Base-by-base conservation (phyloP, 2,888 invertebrate genomes). In the Tetranychus truncatus region DNA sequence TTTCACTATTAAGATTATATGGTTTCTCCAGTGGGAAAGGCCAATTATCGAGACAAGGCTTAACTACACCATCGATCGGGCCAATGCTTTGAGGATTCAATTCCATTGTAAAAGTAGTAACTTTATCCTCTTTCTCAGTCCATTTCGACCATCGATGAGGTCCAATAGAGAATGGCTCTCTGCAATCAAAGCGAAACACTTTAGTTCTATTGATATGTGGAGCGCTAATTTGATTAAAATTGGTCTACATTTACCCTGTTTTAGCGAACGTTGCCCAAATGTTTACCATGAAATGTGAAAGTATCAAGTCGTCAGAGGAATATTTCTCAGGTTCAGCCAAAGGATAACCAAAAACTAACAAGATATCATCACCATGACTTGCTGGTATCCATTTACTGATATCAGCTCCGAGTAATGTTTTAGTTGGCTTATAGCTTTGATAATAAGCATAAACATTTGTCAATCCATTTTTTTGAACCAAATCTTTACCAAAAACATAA, bases 181-280 rank as follows among this genome's bases (percentile, higher is more conserved):
- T 69, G 69, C 11, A 69, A 69, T 20, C 8, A 69, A 69, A n/a
- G 0, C n/a, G n/a, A n/a, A n/a, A n/a, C n/a, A n/a, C n/a, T n/a
- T n/a, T n/a, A n/a, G n/a, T n/a, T n/a, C 15, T 18, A 24, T 21
- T 21, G 20, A n/a, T 21, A 21, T 0, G 4, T 21, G 15, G 5
- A 6, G 20, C 5, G 6, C 1, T 20, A 9, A 20, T 69, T 69
- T 69, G 5, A 9, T 66, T 11, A 65, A 15, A 20, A 69, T n/a
- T 69, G 4, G 4, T 69, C 1, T 9, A 34, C 5, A 20, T 18
- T 55, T 66, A 74, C 74, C 74, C 74, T 9, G 44, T 34, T 45
- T 44, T 66, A 18, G 75, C 75, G 18, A 75, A 75, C 15, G 45
- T 44, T 34, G 72, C 65, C 65, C 72, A 75, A 24, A 66, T 46